These are phyloP conservation scores for Agrilus cyanescens DNA, from an alignment of 2,888 invertebrate species.

Conservation along the genomic window DNA sequence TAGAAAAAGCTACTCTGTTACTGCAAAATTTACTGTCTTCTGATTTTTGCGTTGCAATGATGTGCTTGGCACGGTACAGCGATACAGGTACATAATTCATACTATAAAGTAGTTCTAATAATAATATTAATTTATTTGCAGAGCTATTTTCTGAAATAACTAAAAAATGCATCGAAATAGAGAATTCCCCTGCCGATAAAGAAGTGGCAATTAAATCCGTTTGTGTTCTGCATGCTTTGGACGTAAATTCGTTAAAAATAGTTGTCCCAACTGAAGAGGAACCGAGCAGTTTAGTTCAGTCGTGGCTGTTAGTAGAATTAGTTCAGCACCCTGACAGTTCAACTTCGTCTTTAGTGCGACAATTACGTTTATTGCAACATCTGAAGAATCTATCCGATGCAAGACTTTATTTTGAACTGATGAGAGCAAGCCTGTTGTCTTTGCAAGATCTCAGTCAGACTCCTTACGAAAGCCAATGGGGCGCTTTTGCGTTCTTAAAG, in stretches of 20 bases:
- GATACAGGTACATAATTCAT: conserved; percentile 50
- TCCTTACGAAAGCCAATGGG: conserved; percentile 82
- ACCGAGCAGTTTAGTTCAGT: conserved; percentile 64
- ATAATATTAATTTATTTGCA: conserved; percentile 3
- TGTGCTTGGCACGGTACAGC: conserved; percentile 71
- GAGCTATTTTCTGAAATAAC: conserved; percentile 39
- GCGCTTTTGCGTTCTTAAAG: conserved; percentile 87
- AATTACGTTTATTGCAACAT: conserved; percentile 72
- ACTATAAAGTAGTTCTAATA: no score
- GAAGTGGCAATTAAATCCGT: conserved; percentile 48
- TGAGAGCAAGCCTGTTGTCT: conserved; percentile 82
- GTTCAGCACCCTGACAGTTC: conserved; percentile 76
- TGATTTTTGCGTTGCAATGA: conserved; percentile 69
- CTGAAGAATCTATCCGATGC: conserved; percentile 73
- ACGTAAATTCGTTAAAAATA: conserved; percentile 48
- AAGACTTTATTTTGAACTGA: conserved; percentile 77
- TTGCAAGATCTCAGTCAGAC: conserved; percentile 76
- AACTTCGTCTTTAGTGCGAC: conserved; percentile 66
- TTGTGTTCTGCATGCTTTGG: conserved; percentile 48
- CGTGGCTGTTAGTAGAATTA: conserved; percentile 73
- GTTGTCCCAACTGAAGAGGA: conserved; percentile 47
- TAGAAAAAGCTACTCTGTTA: conserved; percentile 57
- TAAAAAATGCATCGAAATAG: conserved; percentile 67
- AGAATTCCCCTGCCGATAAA: conserved; percentile 43
- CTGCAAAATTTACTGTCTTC: conserved; percentile 47